These are phyloP conservation scores for Pangasius krempfi DNA, from an alignment of 2,797 vertebrate species.

Conservation along the genomic window DNA sequence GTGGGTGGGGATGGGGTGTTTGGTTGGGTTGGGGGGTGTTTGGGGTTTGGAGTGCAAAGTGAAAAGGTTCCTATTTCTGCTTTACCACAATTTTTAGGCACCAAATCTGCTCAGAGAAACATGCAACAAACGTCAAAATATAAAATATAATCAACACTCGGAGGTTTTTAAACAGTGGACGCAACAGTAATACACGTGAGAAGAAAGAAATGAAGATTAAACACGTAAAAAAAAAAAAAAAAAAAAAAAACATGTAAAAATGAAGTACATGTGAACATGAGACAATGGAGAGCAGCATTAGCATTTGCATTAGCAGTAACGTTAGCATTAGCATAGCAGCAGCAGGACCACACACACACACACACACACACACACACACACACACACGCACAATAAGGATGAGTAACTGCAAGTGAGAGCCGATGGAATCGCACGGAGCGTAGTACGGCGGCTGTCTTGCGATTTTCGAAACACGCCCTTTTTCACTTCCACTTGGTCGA, in stretches of 20 bases:
- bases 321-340: constrained; percentile 55
- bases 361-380: background rate
- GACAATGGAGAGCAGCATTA: constrained; percentile 64
- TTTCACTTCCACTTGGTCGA: background rate
- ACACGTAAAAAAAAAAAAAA: constrained; percentile 5
- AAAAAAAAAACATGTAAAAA: constrained; percentile 32
- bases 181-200: constrained; percentile 37
- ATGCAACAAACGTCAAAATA: constrained; percentile 62
- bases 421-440: constrained; percentile 8
- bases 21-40: background rate
- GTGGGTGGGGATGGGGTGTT: background rate
- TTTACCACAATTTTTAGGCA: constrained; percentile 74
- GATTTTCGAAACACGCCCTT: background rate
- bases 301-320: constrained; percentile 48
- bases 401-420: constrained; percentile 44
- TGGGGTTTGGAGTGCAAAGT: constrained; percentile 59
- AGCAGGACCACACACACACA: constrained; percentile 29
- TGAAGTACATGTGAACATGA: constrained; percentile 30
- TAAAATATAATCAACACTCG: constrained; percentile 21
- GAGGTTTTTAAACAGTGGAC: background rate
- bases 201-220: constrained; percentile 24
- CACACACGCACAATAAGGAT: constrained; percentile 17
- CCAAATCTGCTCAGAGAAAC: constrained; percentile 67
- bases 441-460: too few relatives aligned
- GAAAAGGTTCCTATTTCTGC: constrained; percentile 67